Conservation (phyloP, 92 coral and sea anemone genomes). For the Actinostola sp. region DNA sequence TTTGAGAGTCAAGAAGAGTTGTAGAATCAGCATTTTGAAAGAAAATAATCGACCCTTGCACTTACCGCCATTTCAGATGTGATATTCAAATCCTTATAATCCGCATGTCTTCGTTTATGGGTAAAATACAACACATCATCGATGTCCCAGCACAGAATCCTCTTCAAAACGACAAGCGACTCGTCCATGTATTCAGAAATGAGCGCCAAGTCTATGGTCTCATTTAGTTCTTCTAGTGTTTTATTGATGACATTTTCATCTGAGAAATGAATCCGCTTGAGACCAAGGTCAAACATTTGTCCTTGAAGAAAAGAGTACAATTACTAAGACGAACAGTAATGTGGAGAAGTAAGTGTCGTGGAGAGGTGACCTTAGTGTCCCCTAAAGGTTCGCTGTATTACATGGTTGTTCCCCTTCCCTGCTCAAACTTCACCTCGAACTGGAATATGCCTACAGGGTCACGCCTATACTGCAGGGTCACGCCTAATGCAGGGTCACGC, state of each 20-base stretch:
- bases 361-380: no score
- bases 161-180: constrained; percentile 81
- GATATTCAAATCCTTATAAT: constrained; percentile 65
- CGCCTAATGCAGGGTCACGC: no score
- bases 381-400: no score
- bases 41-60: neutral
- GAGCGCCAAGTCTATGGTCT: constrained; percentile 73
- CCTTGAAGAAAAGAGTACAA: constrained; percentile 62
- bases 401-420: no score
- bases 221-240: constrained; percentile 64
- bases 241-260: constrained; percentile 44
- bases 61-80: constrained; percentile 55
- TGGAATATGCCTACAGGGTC: no score
- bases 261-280: constrained; percentile 59
- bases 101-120: constrained; percentile 58
- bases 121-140: constrained; percentile 74
- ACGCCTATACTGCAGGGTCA: no score
- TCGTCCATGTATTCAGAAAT: constrained; percentile 88
- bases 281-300: constrained; percentile 80
- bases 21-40: no score
- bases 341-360: no score
- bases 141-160: constrained; percentile 84
- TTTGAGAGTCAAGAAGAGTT: no score
- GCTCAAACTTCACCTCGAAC: no score
- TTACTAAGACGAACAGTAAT: no score